A percentile compares a stretch with the other conserved stretches of the same genome.
These are phyloP conservation scores for Stigmatopora argus DNA, from an alignment of 2,113 vertebrate species.

Conservation along the genomic window DNA sequence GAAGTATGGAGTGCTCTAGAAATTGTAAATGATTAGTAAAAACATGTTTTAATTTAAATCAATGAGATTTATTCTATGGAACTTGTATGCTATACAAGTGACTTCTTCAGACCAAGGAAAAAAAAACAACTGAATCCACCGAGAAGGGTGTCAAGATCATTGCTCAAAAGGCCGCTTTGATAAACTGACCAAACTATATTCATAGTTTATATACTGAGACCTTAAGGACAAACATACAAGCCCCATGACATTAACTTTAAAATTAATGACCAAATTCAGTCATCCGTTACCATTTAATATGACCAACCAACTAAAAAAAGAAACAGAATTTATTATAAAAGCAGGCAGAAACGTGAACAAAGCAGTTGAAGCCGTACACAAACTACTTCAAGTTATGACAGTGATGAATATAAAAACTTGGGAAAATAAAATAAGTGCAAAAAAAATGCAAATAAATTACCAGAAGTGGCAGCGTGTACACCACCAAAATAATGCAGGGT, in stretches of 20 bases:
- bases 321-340: constrained; percentile 58
- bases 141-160: no score
- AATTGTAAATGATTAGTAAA: no score
- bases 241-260: neutral
- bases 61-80: no score
- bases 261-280: neutral
- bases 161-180: no score
- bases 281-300: neutral
- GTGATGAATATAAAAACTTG: constrained; percentile 5
- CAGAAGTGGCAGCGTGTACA: constrained; percentile 43
- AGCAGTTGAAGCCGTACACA: constrained; percentile 13
- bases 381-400: constrained; percentile 23
- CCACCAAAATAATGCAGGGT: constrained; percentile 32
- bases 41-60: no score
- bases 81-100: no score
- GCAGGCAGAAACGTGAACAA: constrained; percentile 36
- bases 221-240: neutral
- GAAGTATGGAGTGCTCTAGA: no score
- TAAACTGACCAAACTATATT: no score
- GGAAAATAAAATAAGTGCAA: constrained; percentile 36
- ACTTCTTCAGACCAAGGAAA: no score
- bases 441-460: constrained; percentile 46
- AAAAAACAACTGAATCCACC: no score
- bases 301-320: constrained; percentile 28
- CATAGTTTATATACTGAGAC: neutral